Evolutionary conservation across 2,888 invertebrate species (phyloP).

Genomic region (Branchellion lobata): DNA sequence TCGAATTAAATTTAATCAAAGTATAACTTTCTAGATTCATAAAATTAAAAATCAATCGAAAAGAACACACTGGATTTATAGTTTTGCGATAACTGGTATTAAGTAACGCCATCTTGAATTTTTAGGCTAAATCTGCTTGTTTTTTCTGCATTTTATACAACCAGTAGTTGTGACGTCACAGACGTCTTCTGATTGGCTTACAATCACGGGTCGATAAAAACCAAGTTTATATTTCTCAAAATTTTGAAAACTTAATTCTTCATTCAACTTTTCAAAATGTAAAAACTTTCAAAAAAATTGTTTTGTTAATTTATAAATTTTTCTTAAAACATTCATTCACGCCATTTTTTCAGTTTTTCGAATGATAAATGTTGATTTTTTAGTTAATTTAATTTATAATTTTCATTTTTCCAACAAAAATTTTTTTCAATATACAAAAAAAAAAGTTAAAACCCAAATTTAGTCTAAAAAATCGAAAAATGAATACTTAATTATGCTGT

Average conservation of each 20-base stretch:
- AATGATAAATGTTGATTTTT: too few relatives aligned
- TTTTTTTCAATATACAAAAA: too few relatives aligned
- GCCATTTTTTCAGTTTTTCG: too few relatives aligned
- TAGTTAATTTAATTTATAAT: too few relatives aligned
- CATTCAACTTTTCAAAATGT: background rate
- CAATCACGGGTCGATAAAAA: conserved; percentile 36
- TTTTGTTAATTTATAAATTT: too few relatives aligned
- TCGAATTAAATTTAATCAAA: background rate
- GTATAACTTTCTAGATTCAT: background rate
- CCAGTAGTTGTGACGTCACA: conserved; percentile 41
- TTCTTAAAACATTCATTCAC: background rate
- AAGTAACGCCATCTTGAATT: conserved; percentile 30
- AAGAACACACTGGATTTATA: background rate
- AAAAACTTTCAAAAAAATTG: background rate
- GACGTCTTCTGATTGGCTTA: conserved; percentile 24
- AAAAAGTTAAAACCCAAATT: too few relatives aligned
- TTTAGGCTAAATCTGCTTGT: conserved; percentile 34
- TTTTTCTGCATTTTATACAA: conserved; percentile 41
- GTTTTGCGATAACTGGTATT: background rate
- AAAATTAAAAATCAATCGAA: background rate
- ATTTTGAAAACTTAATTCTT: background rate
- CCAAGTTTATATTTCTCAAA: background rate
- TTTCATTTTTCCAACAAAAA: too few relatives aligned
- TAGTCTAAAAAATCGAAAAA: too few relatives aligned
- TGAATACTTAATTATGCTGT: too few relatives aligned